Conservation (phyloP, 2,797 vertebrate species). For the Cyprinella venusta region DNA sequence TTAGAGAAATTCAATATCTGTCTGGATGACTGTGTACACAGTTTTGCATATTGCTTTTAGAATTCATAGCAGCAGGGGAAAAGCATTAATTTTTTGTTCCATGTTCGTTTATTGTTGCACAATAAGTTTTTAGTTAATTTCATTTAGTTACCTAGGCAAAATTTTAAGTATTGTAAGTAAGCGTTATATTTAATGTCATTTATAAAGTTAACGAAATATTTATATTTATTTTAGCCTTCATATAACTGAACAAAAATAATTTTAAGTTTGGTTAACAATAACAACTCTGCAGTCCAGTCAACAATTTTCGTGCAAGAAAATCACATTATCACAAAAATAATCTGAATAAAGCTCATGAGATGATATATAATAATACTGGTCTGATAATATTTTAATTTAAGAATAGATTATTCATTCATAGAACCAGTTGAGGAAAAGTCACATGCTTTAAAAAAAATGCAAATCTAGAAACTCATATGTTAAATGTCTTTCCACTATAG, state of each 20-base stretch:
- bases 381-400: background rate
- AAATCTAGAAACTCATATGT: background rate
- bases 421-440: background rate
- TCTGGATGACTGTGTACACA: slow-evolving; percentile 8
- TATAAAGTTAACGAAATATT: background rate
- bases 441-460: background rate
- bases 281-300: background rate
- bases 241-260: background rate
- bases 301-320: background rate
- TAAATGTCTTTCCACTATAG: background rate
- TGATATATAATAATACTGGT: background rate
- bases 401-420: background rate
- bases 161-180: background rate
- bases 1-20: slow-evolving; percentile 48
- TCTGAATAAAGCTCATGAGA: background rate
- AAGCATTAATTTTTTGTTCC: background rate
- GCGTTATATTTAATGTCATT: background rate
- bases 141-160: background rate
- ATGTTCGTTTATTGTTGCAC: background rate
- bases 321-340: background rate
- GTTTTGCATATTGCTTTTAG: slow-evolving; percentile 27
- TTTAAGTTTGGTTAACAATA: background rate
- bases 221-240: background rate
- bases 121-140: background rate
- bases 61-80: slow-evolving; percentile 24